Conservation (phyloP, 2,888 invertebrate genomes). For the Corbicula japonica region DNA sequence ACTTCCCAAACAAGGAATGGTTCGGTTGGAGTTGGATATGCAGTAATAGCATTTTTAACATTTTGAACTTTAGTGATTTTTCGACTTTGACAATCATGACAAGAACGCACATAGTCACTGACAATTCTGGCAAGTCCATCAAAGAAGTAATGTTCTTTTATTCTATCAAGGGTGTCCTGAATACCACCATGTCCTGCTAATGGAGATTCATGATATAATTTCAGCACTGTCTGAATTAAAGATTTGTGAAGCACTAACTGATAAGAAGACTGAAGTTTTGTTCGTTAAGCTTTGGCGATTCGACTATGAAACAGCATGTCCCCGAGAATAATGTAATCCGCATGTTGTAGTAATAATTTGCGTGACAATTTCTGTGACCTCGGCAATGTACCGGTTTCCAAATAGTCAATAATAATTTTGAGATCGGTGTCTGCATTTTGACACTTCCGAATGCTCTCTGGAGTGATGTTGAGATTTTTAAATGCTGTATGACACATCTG, state of each 20-base stretch:
- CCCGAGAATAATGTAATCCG: conserved; percentile 48
- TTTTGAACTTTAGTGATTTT: conserved; percentile 50
- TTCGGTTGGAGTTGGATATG: conserved; percentile 40
- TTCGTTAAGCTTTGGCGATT: conserved; percentile 36
- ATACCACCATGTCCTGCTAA: conserved; percentile 49
- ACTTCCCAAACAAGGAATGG: conserved; percentile 55
- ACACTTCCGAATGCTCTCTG: neutral
- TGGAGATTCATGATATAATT: conserved; percentile 42
- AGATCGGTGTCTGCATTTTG: neutral
- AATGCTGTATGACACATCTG: neutral
- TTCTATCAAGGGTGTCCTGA: conserved; percentile 44
- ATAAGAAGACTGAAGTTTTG: conserved; percentile 29
- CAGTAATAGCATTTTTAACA: conserved; percentile 41
- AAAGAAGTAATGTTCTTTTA: conserved; percentile 43
- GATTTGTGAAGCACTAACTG: conserved; percentile 46
- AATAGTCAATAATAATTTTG: neutral
- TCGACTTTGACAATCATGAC: conserved; percentile 42
- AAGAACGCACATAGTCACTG: conserved; percentile 43
- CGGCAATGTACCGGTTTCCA: conserved; percentile 26
- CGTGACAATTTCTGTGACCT: conserved; percentile 45
- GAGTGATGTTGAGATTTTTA: neutral
- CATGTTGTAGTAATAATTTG: conserved; percentile 32
- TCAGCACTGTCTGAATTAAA: conserved; percentile 27
- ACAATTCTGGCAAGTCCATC: conserved; percentile 27
- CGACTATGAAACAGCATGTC: conserved; percentile 47